Evolutionary conservation across 2,113 vertebrate species (phyloP), one percentile per base, ranked within the genome.

Genomic region (Ginglymostoma cirratum): DNA sequence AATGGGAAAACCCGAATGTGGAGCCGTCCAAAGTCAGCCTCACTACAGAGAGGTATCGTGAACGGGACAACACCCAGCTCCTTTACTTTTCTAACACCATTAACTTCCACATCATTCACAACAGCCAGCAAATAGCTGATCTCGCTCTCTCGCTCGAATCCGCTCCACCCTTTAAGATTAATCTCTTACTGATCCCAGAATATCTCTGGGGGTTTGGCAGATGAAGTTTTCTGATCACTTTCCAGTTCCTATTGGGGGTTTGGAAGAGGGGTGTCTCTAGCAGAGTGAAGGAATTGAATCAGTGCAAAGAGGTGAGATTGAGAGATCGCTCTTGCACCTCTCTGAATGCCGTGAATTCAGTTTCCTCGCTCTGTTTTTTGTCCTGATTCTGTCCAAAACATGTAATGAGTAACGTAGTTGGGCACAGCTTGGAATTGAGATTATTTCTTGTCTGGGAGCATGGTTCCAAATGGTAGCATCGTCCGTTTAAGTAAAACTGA

Each of bases 1-100:
- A 99, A 96, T 99, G 99, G 99, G 99, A 99, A 96, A 99, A 99
- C 97, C 99, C 99, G 76, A 99, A 99, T 0, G 98, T 99, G 96
- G 99, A 99, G 96, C 99, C 99, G 0, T 99, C 99, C 3, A 99
- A 99, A 97, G 98, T 99, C 96, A 99, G 98, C 0, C 98, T 99
- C 95, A 99, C 99, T 96, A 99, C 98, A 0, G 99, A 99, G 97
- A 99, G 99, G 99, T 99, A 97, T 97, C 42, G 6, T 42, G 80
- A 2, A 14, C 30, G 0, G 80, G 0, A 38, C 55, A 5, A 2
- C 38, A 23, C 19, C 38, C 38, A 34, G 72, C 7, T 12, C 8
- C 8, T 76, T 76, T 14, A 76, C 30, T 76, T 61, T 61, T 24
- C 8, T 2, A 23, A 45, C 80, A 83, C 80, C 38, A 5, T 19